These are phyloP conservation scores for Pterois miles DNA, from an alignment of 2,797 vertebrate genomes.

Conservation along the genomic window DNA sequence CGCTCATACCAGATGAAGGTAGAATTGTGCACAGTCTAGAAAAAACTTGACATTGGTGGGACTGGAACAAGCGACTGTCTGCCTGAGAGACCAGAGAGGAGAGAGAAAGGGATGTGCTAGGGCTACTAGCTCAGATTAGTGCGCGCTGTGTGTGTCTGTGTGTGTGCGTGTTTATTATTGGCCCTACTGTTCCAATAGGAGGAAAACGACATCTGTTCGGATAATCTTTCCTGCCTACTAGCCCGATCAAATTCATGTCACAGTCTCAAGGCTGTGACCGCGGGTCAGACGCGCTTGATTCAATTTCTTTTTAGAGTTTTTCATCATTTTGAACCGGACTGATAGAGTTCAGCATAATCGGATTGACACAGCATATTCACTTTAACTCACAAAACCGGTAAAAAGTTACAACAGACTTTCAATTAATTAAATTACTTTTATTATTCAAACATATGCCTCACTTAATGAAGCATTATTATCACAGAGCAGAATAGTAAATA, in stretches of 20 bases:
- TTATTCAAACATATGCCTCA: not conserved
- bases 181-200: constrained; percentile 75
- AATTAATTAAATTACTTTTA: not conserved
- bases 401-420: constrained; percentile 1
- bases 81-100: constrained; percentile 55
- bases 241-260: constrained; percentile 75
- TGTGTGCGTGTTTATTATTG: constrained; percentile 71
- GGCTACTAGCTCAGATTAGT: constrained; percentile 67
- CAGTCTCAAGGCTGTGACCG: constrained; percentile 52
- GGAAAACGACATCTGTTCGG: constrained; percentile 76
- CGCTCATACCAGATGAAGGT: constrained; percentile 1
- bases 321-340: constrained; percentile 37
- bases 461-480: not conserved
- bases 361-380: constrained; percentile 19
- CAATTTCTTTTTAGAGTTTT: constrained; percentile 46
- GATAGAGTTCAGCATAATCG: constrained; percentile 27
- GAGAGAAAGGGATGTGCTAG: constrained; percentile 55
- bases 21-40: constrained; percentile 22
- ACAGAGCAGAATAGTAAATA: not conserved
- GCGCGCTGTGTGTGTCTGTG: constrained; percentile 41
- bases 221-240: constrained; percentile 76
- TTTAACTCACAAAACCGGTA: not conserved
- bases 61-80: constrained; percentile 53
- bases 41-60: constrained; percentile 63
- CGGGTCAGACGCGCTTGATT: constrained; percentile 57